phyloP scores from a whole-genome alignment of 2,113 vertebrate species.

The Erpornis zantholeuca region DNA sequence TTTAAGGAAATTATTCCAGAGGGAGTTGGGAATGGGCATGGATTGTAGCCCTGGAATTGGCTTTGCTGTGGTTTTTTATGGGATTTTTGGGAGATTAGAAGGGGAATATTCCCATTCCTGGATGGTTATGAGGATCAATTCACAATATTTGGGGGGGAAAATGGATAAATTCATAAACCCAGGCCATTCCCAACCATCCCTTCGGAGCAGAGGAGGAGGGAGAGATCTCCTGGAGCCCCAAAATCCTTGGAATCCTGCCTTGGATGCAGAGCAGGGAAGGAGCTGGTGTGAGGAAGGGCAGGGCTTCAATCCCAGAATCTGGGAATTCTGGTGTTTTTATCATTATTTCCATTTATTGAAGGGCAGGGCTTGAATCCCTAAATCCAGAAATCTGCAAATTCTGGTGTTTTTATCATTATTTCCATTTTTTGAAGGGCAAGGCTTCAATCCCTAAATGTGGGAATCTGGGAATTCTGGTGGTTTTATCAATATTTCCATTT shows the following conservation, averaged over 20 bases:
- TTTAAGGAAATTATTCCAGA: fast-evolving
- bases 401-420: no score
- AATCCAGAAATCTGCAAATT: no score
- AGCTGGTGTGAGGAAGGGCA: background rate
- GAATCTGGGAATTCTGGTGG: background rate
- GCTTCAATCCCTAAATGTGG: background rate
- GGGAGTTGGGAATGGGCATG: background rate
- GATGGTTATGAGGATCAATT: background rate
- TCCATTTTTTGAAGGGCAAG: no score
- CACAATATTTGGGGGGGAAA: background rate
- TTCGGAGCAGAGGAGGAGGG: background rate
- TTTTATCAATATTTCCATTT: background rate
- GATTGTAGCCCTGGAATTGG: fast-evolving
- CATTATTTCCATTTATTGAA: background rate
- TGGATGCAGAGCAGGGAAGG: background rate
- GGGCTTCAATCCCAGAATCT: background rate
- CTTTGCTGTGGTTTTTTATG: background rate
- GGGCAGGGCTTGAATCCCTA: no score
- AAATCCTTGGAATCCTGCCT: background rate
- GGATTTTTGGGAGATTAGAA: background rate
- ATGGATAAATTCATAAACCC: background rate
- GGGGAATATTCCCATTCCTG: background rate
- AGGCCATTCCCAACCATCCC: background rate
- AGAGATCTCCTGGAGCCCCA: background rate
- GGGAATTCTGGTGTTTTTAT: fast-evolving